Evolutionary conservation across 2,113 vertebrate species (phyloP).

Genomic region (Synchiropus splendidus): DNA sequence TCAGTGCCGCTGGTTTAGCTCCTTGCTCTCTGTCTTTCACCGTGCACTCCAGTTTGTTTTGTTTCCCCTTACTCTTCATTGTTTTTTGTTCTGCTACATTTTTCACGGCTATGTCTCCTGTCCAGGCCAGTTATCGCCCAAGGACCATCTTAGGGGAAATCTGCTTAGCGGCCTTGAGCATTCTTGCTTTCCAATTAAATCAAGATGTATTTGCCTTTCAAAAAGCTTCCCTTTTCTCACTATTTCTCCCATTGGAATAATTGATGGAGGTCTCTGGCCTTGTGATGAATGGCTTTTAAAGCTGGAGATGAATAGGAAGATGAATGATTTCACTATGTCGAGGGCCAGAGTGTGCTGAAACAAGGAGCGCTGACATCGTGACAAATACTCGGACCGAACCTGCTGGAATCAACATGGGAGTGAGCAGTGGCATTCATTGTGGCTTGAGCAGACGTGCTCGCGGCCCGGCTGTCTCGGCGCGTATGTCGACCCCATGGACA

Average conservation of each 20-base stretch:
- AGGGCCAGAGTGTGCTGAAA: slow-evolving; percentile 42
- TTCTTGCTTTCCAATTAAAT: slow-evolving; percentile 73
- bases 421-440: slow-evolving; percentile 21
- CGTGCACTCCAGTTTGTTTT: slow-evolving; percentile 9
- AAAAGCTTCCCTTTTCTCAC: slow-evolving; percentile 50
- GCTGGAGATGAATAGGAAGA: slow-evolving; percentile 70
- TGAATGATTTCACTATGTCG: slow-evolving; percentile 60
- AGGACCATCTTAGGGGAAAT: slow-evolving; percentile 56
- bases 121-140: slow-evolving; percentile 31
- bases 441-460: slow-evolving; percentile 24
- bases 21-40: slow-evolving; percentile 7
- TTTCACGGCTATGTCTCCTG: slow-evolving; percentile 21
- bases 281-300: slow-evolving; percentile 66
- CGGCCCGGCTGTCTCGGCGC: slow-evolving; percentile 6
- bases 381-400: slow-evolving; percentile 71
- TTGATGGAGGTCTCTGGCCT: slow-evolving; percentile 68
- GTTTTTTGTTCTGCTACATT: slow-evolving; percentile 13
- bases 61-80: slow-evolving; percentile 8
- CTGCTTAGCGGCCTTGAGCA: slow-evolving; percentile 51
- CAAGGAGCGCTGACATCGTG: slow-evolving; percentile 69
- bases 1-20: slow-evolving; percentile 2
- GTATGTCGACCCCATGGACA: slow-evolving; percentile 38
- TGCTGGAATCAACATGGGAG: slow-evolving; percentile 49
- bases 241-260: slow-evolving; percentile 63
- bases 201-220: slow-evolving; percentile 75